A percentile compares a stretch with the other conserved stretches of the same genome.
These are phyloP conservation scores for Circaetus cinerascens DNA, from an alignment of 2,113 vertebrate species.

Conservation along the genomic window DNA sequence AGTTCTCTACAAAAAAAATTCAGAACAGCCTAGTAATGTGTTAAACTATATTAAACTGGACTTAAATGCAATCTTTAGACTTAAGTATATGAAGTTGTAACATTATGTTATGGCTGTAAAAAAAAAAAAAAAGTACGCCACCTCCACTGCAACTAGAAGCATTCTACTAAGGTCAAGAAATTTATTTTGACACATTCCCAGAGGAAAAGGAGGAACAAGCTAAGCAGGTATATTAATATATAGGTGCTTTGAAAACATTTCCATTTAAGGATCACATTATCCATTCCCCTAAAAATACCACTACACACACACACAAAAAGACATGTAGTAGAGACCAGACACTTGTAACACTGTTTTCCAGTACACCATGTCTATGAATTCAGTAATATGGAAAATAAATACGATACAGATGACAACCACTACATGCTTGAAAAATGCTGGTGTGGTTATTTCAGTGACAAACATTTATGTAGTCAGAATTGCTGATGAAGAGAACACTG, in stretches of 20 bases:
- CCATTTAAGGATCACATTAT: background rate
- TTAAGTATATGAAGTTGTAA: background rate
- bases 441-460: background rate
- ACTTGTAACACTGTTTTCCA: background rate
- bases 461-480: background rate
- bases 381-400: background rate
- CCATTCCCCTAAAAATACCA: background rate
- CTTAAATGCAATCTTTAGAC: background rate
- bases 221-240: background rate
- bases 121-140: background rate
- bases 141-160: background rate
- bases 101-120: background rate
- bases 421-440: background rate
- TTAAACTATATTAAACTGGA: background rate
- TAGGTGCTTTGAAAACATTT: background rate
- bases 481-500: background rate
- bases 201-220: background rate
- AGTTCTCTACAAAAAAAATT: background rate
- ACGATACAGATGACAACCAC: background rate
- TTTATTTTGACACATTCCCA: background rate
- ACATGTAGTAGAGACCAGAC: accelerated
- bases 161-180: background rate
- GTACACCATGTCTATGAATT: background rate
- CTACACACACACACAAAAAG: no score
- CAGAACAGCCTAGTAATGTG: accelerated